phyloP scores from a whole-genome alignment of 2,888 invertebrate species.

The Proisotoma minuta region DNA sequence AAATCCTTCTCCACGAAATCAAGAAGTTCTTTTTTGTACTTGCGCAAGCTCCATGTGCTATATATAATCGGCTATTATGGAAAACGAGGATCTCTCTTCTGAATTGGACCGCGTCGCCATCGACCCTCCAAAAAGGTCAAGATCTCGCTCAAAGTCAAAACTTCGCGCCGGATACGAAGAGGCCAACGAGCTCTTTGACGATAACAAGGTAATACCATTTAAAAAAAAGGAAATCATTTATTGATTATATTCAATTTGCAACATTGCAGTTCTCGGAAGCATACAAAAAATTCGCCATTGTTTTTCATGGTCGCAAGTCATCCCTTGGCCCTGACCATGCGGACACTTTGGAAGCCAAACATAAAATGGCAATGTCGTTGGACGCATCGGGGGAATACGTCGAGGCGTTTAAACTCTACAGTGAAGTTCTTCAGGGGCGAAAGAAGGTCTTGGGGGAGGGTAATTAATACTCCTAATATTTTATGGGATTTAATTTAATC shows the following conservation, averaged over 20 bases:
- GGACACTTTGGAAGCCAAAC: conserved; percentile 12
- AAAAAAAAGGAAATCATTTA: no score
- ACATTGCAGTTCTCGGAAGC: conserved; percentile 15
- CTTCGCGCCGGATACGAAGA: conserved; percentile 25
- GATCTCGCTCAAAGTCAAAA: conserved; percentile 18
- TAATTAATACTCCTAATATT: no score
- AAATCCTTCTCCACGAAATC: no score
- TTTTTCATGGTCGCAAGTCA: conserved; percentile 8
- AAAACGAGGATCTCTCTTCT: no score
- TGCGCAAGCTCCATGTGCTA: no score
- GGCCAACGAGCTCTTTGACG: conserved; percentile 20
- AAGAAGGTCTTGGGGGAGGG: conserved; percentile 17
- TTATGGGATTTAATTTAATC: no score
- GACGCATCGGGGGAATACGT: conserved; percentile 16
- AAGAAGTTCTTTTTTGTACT: no score
- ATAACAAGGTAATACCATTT: no score
- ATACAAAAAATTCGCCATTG: conserved; percentile 9
- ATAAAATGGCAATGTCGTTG: conserved; percentile 22
- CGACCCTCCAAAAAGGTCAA: neutral
- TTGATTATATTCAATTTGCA: no score
- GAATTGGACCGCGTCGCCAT: no score
- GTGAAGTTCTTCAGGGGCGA: conserved; percentile 17
- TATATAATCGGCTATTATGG: no score
- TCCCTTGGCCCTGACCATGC: conserved; percentile 16
- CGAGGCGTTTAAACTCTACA: conserved; percentile 24